Evolutionary conservation across 2,888 invertebrate genomes (phyloP).

Genomic region (Unio delphinus): DNA sequence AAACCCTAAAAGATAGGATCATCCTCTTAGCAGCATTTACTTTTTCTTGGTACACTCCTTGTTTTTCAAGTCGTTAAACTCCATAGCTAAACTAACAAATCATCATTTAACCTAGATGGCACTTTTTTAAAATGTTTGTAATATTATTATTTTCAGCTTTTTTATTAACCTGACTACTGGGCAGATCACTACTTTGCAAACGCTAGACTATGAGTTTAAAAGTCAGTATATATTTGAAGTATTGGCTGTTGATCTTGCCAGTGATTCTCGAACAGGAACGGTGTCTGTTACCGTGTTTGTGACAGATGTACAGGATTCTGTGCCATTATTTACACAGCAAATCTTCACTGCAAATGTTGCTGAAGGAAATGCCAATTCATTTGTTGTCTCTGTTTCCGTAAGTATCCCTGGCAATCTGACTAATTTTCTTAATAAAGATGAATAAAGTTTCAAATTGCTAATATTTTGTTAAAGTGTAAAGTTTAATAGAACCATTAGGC

Average conservation of each 20-base stretch:
- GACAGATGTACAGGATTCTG: conserved; percentile 57
- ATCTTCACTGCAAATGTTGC: conserved; percentile 43
- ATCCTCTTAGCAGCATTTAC: no score
- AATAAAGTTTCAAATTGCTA: no score
- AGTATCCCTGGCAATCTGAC: conserved; percentile 7
- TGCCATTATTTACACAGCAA: conserved; percentile 48
- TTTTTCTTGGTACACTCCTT: no score
- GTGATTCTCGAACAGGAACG: conserved; percentile 30
- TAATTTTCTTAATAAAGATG: no score
- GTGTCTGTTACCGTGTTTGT: conserved; percentile 37
- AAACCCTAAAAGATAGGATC: no score
- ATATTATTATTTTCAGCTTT: conserved; percentile 23
- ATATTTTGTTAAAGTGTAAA: no score
- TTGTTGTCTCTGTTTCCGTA: conserved; percentile 37
- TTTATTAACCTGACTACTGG: conserved; percentile 36
- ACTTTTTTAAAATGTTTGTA: no score
- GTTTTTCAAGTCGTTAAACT: no score
- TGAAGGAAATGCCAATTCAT: conserved; percentile 30
- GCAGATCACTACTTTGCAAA: conserved; percentile 32
- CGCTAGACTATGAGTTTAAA: conserved; percentile 48
- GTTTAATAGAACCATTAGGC: no score
- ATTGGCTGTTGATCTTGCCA: conserved; percentile 39
- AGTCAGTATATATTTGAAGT: conserved; percentile 34
- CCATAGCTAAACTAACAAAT: no score
- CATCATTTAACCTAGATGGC: no score